Evolutionary conservation across 2,113 vertebrate genomes (phyloP), one percentile per base, ranked within the genome.

Genomic region (Equus quagga): DNA sequence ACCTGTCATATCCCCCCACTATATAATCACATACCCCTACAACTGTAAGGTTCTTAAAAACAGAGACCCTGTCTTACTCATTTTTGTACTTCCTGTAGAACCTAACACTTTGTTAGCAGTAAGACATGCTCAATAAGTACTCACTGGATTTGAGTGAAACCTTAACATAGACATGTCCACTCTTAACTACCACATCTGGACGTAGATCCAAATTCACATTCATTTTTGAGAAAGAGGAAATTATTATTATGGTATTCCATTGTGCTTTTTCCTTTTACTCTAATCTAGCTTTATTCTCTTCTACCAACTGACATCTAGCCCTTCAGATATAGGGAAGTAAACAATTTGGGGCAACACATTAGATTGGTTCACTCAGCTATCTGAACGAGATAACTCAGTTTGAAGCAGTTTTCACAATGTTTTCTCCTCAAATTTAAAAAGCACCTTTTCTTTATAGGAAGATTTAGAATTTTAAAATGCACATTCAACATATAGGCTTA

Each of bases 261-360:
- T 76, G 8, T 70, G 12, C 51, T 28, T 88, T 96, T 96, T 41
- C 44, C 60, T 49, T 94, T 87, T 81, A 83, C 36, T 81, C 14
- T 73, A 94, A 75, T 81, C 60, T 89, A 86, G n/a, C 49, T 96
- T 94, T 79, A 86, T n/a, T 96, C 31, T 73, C 62, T 60, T 96
- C 67, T 62, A 88, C 28, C 46, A 73, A 84, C 26, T 8, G 11
- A 88, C 5, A 1, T 78, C n/a, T 88, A 96, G 24, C 12, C 89
- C 62, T 80, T 94, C 49, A 85, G 41, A 82, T 73, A 94, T 2
- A 84, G 31, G 46, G 15, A 97, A 83, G 76, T 76, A 93, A 89
- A 96, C 73, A 92, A 85, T n/a, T 33, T 62, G 15, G 18, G 64
- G 65, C 44, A 89, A 96, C 26, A 86, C 19, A n/a, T 89, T 69